phyloP scores from a whole-genome alignment of 2,113 vertebrate genomes.

The Poecilia latipinna region DNA sequence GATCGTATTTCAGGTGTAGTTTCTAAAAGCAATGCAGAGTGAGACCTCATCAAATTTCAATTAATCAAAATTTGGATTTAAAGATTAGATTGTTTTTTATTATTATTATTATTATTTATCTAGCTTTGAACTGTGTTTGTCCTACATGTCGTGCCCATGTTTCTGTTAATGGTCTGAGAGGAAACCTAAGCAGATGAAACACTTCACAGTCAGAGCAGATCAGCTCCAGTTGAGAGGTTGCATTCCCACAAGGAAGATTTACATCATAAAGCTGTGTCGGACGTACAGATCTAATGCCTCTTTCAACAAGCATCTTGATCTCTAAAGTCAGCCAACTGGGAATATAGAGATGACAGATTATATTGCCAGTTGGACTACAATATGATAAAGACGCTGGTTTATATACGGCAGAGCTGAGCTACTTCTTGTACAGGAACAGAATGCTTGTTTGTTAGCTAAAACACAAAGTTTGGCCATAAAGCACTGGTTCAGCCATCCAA shows the following conservation, averaged over 20 bases:
- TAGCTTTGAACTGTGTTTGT: background rate
- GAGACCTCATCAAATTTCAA: background rate
- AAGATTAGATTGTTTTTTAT: too few relatives aligned
- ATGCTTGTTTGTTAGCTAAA: too few relatives aligned
- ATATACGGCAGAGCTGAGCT: background rate
- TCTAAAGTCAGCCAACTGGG: conserved; percentile 32
- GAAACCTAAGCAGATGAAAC: conserved; percentile 15
- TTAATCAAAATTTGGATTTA: background rate
- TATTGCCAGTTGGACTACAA: background rate
- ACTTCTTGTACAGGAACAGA: background rate
- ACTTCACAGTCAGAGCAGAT: conserved; percentile 51
- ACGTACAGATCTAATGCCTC: conserved; percentile 5
- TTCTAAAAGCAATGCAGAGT: background rate
- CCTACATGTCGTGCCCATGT: background rate
- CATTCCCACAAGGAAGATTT: conserved; percentile 30
- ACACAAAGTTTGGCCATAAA: background rate
- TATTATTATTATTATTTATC: too few relatives aligned
- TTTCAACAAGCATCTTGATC: conserved; percentile 9
- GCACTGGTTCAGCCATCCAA: background rate
- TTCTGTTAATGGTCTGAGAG: conserved; percentile 6
- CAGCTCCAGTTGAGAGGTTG: background rate
- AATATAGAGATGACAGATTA: conserved; percentile 39
- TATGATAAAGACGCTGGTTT: background rate
- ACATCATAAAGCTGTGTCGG: conserved; percentile 34
- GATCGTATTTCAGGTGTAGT: too few relatives aligned